Evolutionary conservation across 2,113 vertebrate species (phyloP), one percentile per base, ranked within the genome.

Genomic region (Epinephelus moara): DNA sequence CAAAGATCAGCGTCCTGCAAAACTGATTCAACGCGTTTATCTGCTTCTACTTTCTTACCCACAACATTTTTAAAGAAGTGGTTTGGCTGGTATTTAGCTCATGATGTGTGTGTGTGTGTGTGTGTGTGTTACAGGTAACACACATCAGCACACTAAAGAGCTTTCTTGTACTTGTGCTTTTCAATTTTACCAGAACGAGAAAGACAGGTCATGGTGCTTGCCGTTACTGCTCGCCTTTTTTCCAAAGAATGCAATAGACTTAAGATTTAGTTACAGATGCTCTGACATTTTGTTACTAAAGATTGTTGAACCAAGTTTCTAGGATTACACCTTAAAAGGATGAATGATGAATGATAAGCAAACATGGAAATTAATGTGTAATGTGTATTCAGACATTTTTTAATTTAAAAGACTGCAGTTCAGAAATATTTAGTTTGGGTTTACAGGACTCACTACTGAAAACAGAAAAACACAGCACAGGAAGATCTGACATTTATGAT

Each of bases 1-100:
- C 90, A 85, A 78, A 91, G 92, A 91, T 90, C 89, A 91, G 93
- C 79, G 6, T 70, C 80, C 69, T 72, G 83, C 72, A 68, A 72
- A 79, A 90, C 83, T 81, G 85, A 89, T 93, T 91, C 71, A 19
- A 91, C 91, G 74, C 30, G 49, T 90, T 90, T 83, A 83, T 86
- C 47, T 87, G 82, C 83, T 89, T 90, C 83, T 30, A 74, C 80
- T 84, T 68, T 66, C 50, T 74, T 70, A 40, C 53, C 53, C 56
- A 25, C 5, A 6, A 49, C 3, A 17, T 80, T 74, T 74, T 56
- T 68, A 42, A 50, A 71, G 67, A 27, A 12, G 4, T 18, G 27
- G 50, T 53, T 47, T 17, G 52, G 50, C 18, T 42, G 11, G 21
- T 63, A 23, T 81, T 70, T 63, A 71, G 23, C 52, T 23, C 13